Evolutionary conservation across 1,140 invertebrate genomes (phyloP).

Genomic region (Philotrypesis tridentata): DNA sequence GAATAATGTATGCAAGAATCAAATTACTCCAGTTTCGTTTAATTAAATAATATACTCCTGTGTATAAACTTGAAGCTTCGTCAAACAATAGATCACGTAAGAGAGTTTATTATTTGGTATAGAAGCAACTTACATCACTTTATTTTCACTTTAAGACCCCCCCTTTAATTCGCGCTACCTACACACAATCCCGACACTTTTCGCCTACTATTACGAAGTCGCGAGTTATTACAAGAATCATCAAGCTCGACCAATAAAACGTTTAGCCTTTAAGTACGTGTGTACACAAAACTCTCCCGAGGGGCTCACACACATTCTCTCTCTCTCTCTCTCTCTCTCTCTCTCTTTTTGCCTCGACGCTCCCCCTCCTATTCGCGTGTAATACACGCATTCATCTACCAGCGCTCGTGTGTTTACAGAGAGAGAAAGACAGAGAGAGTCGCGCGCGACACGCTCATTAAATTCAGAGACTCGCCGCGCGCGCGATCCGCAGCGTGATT

Average conservation of each 20-base stretch:
- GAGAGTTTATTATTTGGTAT: no score
- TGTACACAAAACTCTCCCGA: neutral
- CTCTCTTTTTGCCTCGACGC: neutral
- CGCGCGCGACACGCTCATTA: conserved; percentile 48
- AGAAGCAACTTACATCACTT: no score
- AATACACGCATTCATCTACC: conserved; percentile 5
- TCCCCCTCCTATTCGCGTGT: neutral
- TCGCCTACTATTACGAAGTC: neutral
- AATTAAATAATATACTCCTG: no score
- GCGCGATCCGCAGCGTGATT: conserved; percentile 50
- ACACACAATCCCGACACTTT: neutral
- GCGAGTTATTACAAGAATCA: neutral
- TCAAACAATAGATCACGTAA: no score
- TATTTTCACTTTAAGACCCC: neutral
- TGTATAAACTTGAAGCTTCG: no score
- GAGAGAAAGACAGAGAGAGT: neutral
- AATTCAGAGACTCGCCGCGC: conserved; percentile 48
- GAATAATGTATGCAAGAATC: no score
- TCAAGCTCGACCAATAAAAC: conserved; percentile 14
- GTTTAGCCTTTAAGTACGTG: neutral
- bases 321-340: conserved; percentile 1
- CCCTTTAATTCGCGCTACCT: neutral
- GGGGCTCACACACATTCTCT: neutral
- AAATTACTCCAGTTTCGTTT: no score
- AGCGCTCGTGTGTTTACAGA: neutral